A percentile compares a stretch with the other conserved stretches of the same genome.
phyloP scores from a whole-genome alignment of 1,140 invertebrate genomes.

The Apis cerana region DNA sequence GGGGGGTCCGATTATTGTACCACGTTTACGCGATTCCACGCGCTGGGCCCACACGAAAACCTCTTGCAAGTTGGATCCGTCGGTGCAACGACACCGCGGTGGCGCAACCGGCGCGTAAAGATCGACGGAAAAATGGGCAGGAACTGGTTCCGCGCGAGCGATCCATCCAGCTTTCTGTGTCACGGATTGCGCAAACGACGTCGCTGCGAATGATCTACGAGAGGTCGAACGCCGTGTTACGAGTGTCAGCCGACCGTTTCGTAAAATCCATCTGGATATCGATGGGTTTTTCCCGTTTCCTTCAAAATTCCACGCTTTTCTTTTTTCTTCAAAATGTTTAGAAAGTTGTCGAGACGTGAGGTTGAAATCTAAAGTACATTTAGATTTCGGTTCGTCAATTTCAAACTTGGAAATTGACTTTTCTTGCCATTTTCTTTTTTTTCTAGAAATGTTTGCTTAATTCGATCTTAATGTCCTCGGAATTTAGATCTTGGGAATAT shows the following conservation, averaged over 20 bases:
- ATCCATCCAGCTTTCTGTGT: slow-evolving; percentile 33
- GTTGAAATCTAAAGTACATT: no score
- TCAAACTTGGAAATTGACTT: no score
- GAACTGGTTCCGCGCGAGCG: slow-evolving; percentile 22
- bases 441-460: no score
- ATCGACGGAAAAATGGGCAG: slow-evolving; percentile 17
- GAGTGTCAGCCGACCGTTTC: background rate
- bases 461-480: no score
- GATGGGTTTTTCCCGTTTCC: no score
- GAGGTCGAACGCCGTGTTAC: background rate
- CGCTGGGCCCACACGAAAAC: slow-evolving; percentile 8
- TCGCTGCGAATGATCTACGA: slow-evolving; percentile 40
- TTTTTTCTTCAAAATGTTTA: no score
- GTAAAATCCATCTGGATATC: background rate
- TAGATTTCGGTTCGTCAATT: no score
- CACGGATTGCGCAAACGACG: slow-evolving; percentile 28
- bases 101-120: slow-evolving; percentile 3
- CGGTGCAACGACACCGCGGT: background rate
- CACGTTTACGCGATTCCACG: background rate
- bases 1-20: background rate
- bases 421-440: no score
- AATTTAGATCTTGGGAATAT: no score
- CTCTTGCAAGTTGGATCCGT: background rate
- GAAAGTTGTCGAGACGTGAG: no score
- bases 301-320: background rate